Conservation (phyloP, 2,888 invertebrate genomes). For the Chrysopilus asiliformis region DNA sequence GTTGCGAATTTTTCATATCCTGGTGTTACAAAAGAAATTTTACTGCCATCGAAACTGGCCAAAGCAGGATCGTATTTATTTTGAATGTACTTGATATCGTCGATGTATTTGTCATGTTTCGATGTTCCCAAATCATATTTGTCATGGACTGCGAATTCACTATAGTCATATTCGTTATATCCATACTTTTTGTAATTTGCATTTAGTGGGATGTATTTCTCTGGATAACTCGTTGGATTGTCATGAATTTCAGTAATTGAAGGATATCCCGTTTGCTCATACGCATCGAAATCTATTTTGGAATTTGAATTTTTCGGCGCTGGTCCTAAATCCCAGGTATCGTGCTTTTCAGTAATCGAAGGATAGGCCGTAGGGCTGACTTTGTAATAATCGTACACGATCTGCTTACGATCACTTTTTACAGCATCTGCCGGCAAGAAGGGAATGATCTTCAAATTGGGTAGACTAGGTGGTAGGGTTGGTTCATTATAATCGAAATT, state of each 20-base stretch:
- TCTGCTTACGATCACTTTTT: conserved; percentile 20
- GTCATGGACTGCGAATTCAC: no score
- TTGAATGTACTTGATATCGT: conserved; percentile 4
- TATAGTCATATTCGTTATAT: conserved; percentile 11
- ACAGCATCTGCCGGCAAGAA: conserved; percentile 78
- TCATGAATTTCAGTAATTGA: conserved; percentile 22
- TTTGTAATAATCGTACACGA: conserved; percentile 11
- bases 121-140: no score
- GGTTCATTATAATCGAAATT: conserved; percentile 58
- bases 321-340: conserved; percentile 15
- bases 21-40: not conserved
- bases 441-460: conserved; percentile 75
- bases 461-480: conserved; percentile 67
- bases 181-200: conserved; percentile 7
- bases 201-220: conserved; percentile 2
- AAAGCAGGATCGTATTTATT: conserved; percentile 6
- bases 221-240: conserved; percentile 4
- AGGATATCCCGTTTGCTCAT: conserved; percentile 24
- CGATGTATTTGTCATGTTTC: conserved; percentile 4
- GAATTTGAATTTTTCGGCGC: conserved; percentile 17
- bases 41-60: not conserved
- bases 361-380: conserved; percentile 16
- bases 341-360: conserved; percentile 14
- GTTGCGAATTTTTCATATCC: conserved; percentile 6
- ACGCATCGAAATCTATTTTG: conserved; percentile 25